Conservation (phyloP, 2,797 vertebrate genomes). For the Pyrocephalus nanus region DNA sequence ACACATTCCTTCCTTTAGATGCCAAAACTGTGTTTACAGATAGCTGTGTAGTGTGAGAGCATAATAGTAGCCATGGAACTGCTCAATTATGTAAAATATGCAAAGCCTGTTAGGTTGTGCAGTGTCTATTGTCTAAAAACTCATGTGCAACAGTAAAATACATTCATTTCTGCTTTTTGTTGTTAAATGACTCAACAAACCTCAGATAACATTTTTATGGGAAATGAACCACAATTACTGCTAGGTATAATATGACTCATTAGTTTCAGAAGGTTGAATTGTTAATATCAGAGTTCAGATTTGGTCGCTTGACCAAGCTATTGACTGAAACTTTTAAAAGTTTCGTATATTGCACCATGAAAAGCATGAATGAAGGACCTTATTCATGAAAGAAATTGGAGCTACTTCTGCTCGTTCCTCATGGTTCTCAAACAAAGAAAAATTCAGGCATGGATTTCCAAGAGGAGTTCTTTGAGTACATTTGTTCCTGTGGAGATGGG, state of each 20-base stretch:
- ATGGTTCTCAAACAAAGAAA: neutral
- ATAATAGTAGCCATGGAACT: neutral
- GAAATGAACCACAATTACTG: neutral
- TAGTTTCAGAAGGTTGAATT: conserved; percentile 17
- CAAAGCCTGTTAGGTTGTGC: neutral
- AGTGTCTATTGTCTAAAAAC: neutral
- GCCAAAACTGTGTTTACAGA: neutral
- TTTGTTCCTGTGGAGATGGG: neutral
- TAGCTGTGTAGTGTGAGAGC: neutral
- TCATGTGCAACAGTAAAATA: neutral
- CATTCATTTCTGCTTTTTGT: neutral
- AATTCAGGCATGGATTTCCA: neutral
- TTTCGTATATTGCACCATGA: neutral
- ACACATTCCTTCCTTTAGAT: neutral
- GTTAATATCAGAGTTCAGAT: neutral
- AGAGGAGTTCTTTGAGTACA: neutral
- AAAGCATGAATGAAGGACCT: conserved; percentile 24
- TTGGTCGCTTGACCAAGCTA: conserved; percentile 25
- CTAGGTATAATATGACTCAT: neutral
- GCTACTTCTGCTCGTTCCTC: neutral
- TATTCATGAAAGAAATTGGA: conserved; percentile 23
- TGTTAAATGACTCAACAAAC: neutral
- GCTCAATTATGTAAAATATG: neutral
- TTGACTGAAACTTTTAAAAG: conserved; percentile 15
- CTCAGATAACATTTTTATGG: neutral